phyloP scores from a whole-genome alignment of 2,113 vertebrate genomes.

The Tursiops truncatus region DNA sequence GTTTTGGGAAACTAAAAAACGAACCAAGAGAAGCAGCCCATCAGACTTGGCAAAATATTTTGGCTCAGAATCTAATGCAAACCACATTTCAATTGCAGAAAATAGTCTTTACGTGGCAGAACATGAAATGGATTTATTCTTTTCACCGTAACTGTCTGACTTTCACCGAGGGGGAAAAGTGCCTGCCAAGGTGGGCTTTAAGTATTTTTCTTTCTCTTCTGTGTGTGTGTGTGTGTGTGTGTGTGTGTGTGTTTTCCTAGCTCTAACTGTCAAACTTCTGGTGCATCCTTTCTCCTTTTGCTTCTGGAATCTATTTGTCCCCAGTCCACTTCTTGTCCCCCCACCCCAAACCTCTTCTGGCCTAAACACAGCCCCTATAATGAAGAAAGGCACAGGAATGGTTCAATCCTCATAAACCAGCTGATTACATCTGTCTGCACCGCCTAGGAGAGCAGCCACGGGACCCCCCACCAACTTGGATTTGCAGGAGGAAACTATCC shows the following conservation, averaged over 20 bases:
- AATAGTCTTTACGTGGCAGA: slow-evolving; percentile 89
- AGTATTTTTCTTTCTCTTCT: background rate
- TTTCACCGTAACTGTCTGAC: slow-evolving; percentile 68
- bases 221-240: background rate
- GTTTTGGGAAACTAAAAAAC: slow-evolving; percentile 75
- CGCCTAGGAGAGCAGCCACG: background rate
- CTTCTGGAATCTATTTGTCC: background rate
- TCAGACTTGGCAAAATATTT: slow-evolving; percentile 87
- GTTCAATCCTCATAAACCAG: slow-evolving; percentile 69
- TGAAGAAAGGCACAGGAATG: slow-evolving; percentile 74
- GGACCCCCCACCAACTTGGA: background rate
- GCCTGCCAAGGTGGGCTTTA: background rate
- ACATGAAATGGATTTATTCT: slow-evolving; percentile 78
- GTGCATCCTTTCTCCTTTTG: background rate
- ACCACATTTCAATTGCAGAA: slow-evolving; percentile 89
- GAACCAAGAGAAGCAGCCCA: slow-evolving; percentile 85
- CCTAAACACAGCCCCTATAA: slow-evolving; percentile 66
- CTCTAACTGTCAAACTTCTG: slow-evolving; percentile 50
- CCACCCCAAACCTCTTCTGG: slow-evolving; percentile 38
- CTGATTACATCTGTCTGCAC: slow-evolving; percentile 67
- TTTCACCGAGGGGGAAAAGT: background rate
- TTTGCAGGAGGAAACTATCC: background rate
- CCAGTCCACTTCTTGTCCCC: slow-evolving; percentile 6
- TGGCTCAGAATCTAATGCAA: slow-evolving; percentile 89
- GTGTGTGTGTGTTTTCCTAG: background rate